phyloP scores from a whole-genome alignment of 2,797 vertebrate species.

The Notolabrus celidotus region DNA sequence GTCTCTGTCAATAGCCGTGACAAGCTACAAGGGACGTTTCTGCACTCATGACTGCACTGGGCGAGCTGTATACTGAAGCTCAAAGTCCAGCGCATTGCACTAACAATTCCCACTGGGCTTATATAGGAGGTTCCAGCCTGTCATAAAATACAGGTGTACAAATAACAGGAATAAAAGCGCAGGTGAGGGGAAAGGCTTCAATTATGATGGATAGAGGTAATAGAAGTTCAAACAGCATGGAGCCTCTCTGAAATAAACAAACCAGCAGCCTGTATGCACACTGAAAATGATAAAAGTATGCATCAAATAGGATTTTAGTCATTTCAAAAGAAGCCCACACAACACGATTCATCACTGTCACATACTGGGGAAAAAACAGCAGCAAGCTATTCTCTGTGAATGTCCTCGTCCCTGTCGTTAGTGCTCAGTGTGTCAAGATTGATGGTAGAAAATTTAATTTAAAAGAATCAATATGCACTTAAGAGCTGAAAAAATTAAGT shows the following conservation, averaged over 20 bases:
- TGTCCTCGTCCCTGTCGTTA: not conserved
- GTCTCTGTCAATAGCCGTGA: constrained; percentile 67
- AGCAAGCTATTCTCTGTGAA: not conserved
- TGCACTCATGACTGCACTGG: constrained; percentile 41
- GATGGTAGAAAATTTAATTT: constrained; percentile 21
- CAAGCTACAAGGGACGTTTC: constrained; percentile 61
- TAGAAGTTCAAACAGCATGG: not conserved
- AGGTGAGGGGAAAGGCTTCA: not conserved
- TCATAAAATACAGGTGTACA: constrained; percentile 7
- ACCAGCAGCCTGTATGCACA: not conserved
- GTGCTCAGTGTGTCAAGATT: not conserved
- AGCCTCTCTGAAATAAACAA: constrained; percentile 1
- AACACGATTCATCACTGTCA: not conserved
- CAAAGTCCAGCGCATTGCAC: constrained; percentile 11
- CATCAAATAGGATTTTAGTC: constrained; percentile 1
- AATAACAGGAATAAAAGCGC: not conserved
- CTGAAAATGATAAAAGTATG: not conserved
- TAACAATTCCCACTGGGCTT: constrained; percentile 24
- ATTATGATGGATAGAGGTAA: not conserved
- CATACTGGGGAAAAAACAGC: not conserved
- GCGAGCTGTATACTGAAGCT: constrained; percentile 22
- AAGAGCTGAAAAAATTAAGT: constrained; percentile 4
- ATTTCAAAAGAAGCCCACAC: not conserved
- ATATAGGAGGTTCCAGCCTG: constrained; percentile 7
- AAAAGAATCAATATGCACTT: constrained; percentile 16